Base-by-base conservation (phyloP, 2,113 vertebrate genomes). In the Chlamydotis undulata region DNA sequence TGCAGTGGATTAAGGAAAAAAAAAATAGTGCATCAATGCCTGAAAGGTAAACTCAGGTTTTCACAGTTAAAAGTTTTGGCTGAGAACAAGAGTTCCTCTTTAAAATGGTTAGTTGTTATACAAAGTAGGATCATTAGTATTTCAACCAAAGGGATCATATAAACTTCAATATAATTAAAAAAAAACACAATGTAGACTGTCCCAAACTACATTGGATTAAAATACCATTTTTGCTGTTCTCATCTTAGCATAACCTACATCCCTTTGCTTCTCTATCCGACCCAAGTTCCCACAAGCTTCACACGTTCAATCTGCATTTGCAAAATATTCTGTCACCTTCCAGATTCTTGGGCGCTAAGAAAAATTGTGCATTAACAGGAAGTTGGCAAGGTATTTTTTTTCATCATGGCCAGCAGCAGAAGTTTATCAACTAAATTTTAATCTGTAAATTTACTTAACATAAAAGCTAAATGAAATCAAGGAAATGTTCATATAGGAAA, bases 141-240 rank as follows among this genome's bases (percentile, higher is more conserved):
- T 99, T 99, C 99, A 96, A 98, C 99, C 99, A 99, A 98, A 99
- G 99, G 99, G 99, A 99, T 99, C 99, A 99, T 75, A 55, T 75
- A 83, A 84, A 97, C 61, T 55, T 97, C 74, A 85, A 39, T 64
- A 96, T 89, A 96, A 91, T 81, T 84, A 13, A 81, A 96, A 94
- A 94, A 43, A 94, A 43, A 55, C 26, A 98, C 97, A 98, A 97
- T 97, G 96, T 96, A 97, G 97, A 96, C 97, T 97, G 98, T 98
- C 98, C 98, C 98, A 96, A 97, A 91, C 98, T 95, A 98, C 98
- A 98, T 96, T 98, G 98, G 73, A 90, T 71, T 80, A 77, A 89
- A 85, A 82, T 35, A 82, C 53, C 19, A 83, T 91, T 97, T 97
- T 97, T 98, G 97, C 97, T 97, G 97, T 97, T 98, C 91, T 97